These are phyloP conservation scores for Drosophila hydei DNA, from an alignment of 1,140 invertebrate genomes.

Conservation along the genomic window DNA sequence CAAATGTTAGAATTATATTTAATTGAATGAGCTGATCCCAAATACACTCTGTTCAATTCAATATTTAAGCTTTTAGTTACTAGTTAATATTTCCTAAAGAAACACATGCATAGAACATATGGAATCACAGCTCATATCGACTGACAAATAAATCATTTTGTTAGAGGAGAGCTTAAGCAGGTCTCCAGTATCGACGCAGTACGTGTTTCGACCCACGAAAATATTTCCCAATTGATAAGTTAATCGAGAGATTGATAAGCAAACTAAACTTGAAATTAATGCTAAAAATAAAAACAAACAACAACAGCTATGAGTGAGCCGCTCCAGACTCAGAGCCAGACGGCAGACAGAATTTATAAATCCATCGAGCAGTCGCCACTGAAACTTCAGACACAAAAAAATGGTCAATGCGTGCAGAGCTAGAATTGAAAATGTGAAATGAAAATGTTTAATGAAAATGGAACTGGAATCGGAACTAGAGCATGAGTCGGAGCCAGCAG, in stretches of 20 bases:
- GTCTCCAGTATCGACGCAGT: not conserved
- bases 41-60: too few species aligned
- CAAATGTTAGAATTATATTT: too few species aligned
- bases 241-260: conserved; percentile 31
- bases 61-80: too few species aligned
- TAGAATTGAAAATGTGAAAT: conserved; percentile 9
- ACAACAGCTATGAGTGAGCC: not conserved
- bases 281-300: conserved; percentile 1
- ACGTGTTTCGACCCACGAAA: conserved; percentile 38
- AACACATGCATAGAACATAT: too few species aligned
- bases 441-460: conserved; percentile 13
- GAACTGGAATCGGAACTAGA: conserved; percentile 27
- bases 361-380: conserved; percentile 38
- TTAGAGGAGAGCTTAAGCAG: conserved; percentile 1
- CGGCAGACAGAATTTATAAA: conserved; percentile 63
- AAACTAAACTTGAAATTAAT: conserved; percentile 1
- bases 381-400: conserved; percentile 64
- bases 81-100: too few species aligned
- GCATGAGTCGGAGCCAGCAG: not conserved
- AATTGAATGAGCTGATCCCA: too few species aligned
- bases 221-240: conserved; percentile 44
- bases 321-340: not conserved
- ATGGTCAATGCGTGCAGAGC: conserved; percentile 46
- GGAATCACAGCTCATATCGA: not conserved
- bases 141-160: not conserved